A percentile compares a stretch with the other conserved stretches of the same genome.
Evolutionary conservation across 2,797 vertebrate species (phyloP).

Genomic region (Onychomys leucogaster): DNA sequence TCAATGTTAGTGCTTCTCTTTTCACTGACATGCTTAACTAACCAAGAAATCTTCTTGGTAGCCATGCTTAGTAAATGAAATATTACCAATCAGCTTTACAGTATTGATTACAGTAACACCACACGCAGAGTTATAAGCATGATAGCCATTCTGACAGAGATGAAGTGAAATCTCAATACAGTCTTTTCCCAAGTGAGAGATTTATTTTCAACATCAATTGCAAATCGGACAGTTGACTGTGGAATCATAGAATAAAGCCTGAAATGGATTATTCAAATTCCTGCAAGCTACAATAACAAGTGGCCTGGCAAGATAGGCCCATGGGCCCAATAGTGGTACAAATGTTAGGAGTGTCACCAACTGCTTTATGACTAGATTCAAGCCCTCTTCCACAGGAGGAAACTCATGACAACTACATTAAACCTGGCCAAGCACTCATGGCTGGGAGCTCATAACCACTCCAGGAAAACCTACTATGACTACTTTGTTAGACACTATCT

Average conservation of each 20-base stretch:
- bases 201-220: slow-evolving; percentile 44
- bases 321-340: background rate
- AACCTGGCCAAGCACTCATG: background rate
- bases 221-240: slow-evolving; percentile 15
- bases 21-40: slow-evolving; percentile 27
- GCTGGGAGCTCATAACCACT: background rate
- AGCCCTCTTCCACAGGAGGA: background rate
- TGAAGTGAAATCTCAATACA: background rate
- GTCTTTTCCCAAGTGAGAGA: slow-evolving; percentile 14
- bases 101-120: background rate
- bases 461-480: background rate
- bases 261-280: background rate
- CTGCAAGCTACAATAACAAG: background rate
- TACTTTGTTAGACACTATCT: background rate
- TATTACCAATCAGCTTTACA: background rate
- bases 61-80: background rate
- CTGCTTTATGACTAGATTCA: background rate
- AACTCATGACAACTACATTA: background rate
- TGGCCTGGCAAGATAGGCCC: background rate
- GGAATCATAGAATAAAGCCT: background rate
- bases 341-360: background rate
- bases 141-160: background rate
- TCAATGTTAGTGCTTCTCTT: background rate
- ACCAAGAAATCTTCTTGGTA: slow-evolving; percentile 37
- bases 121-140: background rate